Evolutionary conservation across 1,140 invertebrate genomes (phyloP).

Genomic region (Acromyrmex echinatior): DNA sequence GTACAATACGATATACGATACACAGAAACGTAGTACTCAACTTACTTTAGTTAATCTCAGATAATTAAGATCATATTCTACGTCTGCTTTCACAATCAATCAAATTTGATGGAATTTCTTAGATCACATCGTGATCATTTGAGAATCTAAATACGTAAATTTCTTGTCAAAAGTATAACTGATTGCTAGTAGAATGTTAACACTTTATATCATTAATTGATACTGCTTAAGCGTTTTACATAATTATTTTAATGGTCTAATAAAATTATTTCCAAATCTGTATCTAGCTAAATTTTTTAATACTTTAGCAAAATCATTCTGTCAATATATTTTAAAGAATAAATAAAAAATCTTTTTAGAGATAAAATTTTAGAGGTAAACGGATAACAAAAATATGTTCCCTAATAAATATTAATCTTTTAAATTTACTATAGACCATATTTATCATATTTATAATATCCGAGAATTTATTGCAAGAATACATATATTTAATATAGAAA

Average conservation of each 20-base stretch:
- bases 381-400: background rate
- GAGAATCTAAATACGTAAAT: background rate
- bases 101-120: slow-evolving; percentile 3
- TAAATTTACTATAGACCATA: background rate
- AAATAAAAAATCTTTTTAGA: background rate
- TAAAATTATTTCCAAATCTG: too few species aligned
- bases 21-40: background rate
- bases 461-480: background rate
- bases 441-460: background rate
- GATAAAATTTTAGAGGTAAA: background rate
- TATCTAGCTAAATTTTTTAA: too few species aligned
- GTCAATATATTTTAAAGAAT: background rate
- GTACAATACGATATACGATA: slow-evolving; percentile 12
- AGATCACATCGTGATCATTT: background rate
- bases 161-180: background rate
- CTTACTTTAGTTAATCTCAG: slow-evolving; percentile 39
- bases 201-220: too few species aligned
- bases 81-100: background rate
- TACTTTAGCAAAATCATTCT: too few species aligned
- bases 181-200: too few species aligned
- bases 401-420: background rate
- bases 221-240: too few species aligned
- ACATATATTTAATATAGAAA: background rate
- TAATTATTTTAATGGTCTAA: too few species aligned
- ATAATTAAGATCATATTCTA: slow-evolving; percentile 26